Evolutionary conservation across 2,113 vertebrate species (phyloP).

Genomic region (Corvus cornix): DNA sequence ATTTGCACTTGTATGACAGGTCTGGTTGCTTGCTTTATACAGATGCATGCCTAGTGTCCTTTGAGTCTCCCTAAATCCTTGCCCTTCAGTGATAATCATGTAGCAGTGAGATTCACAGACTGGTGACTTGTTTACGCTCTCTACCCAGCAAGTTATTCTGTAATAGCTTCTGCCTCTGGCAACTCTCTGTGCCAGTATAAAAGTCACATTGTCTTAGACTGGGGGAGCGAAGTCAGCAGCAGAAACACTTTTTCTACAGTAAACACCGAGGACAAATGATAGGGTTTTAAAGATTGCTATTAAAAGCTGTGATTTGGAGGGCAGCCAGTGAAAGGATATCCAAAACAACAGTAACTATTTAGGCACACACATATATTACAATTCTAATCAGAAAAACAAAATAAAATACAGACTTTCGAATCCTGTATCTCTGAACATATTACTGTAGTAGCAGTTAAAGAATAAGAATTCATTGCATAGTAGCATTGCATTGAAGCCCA

Average conservation of each 20-base stretch:
- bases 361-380: background rate
- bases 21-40: background rate
- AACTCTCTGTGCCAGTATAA: background rate
- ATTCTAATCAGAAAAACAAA: background rate
- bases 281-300: background rate
- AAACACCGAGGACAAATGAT: background rate
- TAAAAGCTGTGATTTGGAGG: slow-evolving; percentile 5
- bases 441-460: background rate
- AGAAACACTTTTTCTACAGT: background rate
- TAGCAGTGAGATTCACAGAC: background rate
- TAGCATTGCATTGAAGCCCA: background rate
- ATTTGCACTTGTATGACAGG: background rate
- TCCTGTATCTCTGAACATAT: background rate
- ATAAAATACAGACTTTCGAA: background rate
- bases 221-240: background rate
- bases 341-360: background rate
- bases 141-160: slow-evolving; percentile 3
- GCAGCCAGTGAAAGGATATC: background rate
- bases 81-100: background rate
- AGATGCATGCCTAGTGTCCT: background rate
- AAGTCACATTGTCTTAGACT: background rate
- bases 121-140: background rate
- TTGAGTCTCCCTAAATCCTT: slow-evolving; percentile 6
- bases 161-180: background rate
- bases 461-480: background rate